Evolutionary conservation across 2,797 vertebrate species (phyloP).

Genomic region (Avahi laniger): DNA sequence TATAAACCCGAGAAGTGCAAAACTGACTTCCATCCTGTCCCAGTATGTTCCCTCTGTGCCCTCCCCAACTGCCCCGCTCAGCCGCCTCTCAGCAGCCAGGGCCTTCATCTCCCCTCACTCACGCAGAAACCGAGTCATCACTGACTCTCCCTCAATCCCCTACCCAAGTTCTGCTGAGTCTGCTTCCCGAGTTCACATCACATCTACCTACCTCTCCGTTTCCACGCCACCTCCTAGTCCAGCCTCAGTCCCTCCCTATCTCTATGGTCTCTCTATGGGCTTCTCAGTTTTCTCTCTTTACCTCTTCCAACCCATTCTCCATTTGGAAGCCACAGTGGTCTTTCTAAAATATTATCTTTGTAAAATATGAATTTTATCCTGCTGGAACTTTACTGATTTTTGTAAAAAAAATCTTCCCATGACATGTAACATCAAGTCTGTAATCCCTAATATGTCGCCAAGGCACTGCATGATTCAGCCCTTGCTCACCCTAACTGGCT

Average conservation of each 20-base stretch:
- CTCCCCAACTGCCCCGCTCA: too few species aligned
- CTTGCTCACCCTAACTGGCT: neutral
- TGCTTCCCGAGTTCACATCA: neutral
- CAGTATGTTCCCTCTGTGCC: neutral
- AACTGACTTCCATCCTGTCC: neutral
- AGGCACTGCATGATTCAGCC: neutral
- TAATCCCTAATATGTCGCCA: too few species aligned
- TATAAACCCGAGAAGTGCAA: neutral
- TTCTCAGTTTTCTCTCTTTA: neutral
- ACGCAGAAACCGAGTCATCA: accelerated
- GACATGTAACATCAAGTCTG: neutral
- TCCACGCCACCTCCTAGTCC: neutral
- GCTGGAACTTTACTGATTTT: neutral
- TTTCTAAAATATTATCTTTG: neutral
- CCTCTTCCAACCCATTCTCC: neutral
- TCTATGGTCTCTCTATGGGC: neutral
- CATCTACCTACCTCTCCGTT: neutral
- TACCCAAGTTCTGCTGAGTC: neutral
- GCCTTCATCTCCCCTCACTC: neutral
- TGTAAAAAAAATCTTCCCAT: neutral
- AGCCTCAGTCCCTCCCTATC: neutral
- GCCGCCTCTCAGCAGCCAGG: too few species aligned
- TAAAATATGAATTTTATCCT: neutral
- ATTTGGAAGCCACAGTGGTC: neutral
- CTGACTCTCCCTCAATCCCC: neutral